Percentiles rank a stretch among this genome's conserved stretches.
Evolutionary conservation across 2,113 vertebrate genomes (phyloP).

Genomic region (Atrichornis clamosus): DNA sequence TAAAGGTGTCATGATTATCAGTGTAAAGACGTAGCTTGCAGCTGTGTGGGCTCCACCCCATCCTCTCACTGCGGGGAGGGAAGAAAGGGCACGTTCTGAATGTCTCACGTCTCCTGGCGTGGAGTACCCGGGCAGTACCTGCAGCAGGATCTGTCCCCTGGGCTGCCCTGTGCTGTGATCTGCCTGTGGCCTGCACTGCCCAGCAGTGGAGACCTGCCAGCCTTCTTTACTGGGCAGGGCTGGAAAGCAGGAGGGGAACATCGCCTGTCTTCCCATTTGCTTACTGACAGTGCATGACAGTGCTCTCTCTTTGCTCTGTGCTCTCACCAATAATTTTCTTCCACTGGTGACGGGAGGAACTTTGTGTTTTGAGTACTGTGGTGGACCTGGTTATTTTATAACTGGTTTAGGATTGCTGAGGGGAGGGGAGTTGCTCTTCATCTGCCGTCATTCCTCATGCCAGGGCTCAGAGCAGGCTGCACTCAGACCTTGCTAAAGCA

Average conservation of each 20-base stretch:
- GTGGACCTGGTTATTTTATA: background rate
- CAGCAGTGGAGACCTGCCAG: background rate
- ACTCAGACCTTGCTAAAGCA: background rate
- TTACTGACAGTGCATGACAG: background rate
- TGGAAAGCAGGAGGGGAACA: background rate
- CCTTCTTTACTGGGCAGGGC: background rate
- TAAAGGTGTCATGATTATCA: background rate
- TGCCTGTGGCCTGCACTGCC: background rate
- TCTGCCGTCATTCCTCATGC: rapidly evolving
- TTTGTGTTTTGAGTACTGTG: background rate
- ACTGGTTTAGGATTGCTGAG: rapidly evolving
- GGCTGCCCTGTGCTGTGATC: background rate
- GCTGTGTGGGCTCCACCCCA: background rate
- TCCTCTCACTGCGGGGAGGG: background rate
- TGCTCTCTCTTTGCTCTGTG: background rate
- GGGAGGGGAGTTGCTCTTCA: background rate
- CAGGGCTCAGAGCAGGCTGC: background rate
- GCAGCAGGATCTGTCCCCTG: background rate
- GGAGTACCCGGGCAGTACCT: background rate
- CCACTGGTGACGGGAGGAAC: background rate
- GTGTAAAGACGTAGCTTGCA: rapidly evolving
- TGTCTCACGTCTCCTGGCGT: background rate
- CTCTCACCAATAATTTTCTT: background rate
- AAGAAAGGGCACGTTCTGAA: background rate
- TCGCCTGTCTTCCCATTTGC: background rate